Evolutionary conservation across 1,140 invertebrate genomes (phyloP).

Genomic region (Spodoptera litura): DNA sequence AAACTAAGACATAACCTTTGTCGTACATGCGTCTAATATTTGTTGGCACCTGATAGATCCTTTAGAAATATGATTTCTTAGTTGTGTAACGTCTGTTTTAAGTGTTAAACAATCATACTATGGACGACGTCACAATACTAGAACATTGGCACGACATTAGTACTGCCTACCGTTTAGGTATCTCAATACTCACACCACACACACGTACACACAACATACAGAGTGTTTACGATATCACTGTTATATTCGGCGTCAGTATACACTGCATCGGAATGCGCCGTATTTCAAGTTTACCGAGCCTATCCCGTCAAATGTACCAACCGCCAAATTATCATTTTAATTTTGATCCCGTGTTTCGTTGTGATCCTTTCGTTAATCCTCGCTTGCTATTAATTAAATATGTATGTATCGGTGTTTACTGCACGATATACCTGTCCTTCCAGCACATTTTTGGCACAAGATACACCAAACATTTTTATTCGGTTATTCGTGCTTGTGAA

Average conservation of each 20-base stretch:
- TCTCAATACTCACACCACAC: conserved; percentile 35
- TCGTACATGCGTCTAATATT: conserved; percentile 45
- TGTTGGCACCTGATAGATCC: conserved; percentile 51
- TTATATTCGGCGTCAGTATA: conserved; percentile 69
- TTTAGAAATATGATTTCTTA: conserved; percentile 34
- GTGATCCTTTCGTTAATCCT: conserved; percentile 74
- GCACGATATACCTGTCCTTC: conserved; percentile 82
- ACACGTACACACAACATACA: conserved; percentile 69
- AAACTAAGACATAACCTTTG: conserved; percentile 34
- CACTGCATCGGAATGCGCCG: conserved; percentile 80
- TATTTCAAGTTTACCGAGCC: conserved; percentile 71
- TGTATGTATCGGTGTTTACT: conserved; percentile 81
- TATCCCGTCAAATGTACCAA: conserved; percentile 72
- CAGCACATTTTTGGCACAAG: conserved; percentile 79
- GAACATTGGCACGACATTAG: conserved; percentile 43
- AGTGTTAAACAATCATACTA: conserved; percentile 19
- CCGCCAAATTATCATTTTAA: conserved; percentile 68
- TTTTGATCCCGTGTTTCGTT: conserved; percentile 77
- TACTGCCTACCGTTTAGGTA: conserved; percentile 55
- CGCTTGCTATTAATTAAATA: conserved; percentile 78
- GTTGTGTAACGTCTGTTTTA: conserved; percentile 35
- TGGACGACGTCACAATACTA: conserved; percentile 29
- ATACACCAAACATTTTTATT: conserved; percentile 72
- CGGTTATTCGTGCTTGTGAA: conserved; percentile 79
- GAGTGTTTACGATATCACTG: conserved; percentile 54